A percentile compares a stretch with the other conserved stretches of the same genome.
phyloP scores from a whole-genome alignment of 2,888 invertebrate species.

The Noctua comes region DNA sequence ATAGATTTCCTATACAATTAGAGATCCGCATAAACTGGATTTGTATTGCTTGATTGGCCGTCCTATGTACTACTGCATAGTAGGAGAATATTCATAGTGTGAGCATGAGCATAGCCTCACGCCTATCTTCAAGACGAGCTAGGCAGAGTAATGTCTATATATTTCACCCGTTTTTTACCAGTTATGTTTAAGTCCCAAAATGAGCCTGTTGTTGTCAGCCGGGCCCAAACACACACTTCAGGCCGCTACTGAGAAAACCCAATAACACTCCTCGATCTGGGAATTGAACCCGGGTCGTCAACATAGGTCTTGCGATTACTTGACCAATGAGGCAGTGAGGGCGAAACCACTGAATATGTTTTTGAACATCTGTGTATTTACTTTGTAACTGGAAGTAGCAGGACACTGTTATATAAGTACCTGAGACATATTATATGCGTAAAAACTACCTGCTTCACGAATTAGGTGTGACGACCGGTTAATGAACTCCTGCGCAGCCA shows the following conservation, averaged over 20 bases:
- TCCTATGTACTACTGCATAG: background rate
- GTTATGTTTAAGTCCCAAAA: background rate
- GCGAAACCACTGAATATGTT: background rate
- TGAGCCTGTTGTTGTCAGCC: background rate
- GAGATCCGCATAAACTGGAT: too few species aligned
- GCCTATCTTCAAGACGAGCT: background rate
- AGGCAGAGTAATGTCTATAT: too few species aligned
- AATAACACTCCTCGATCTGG: background rate
- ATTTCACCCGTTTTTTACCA: too few species aligned
- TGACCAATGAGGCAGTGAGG: too few species aligned
- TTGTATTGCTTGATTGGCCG: too few species aligned
- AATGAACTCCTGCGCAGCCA: constrained; percentile 47
- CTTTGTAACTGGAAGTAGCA: background rate
- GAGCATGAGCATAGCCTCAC: background rate
- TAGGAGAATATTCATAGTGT: background rate
- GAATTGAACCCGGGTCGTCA: background rate
- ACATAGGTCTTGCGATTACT: too few species aligned
- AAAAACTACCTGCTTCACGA: constrained; percentile 37
- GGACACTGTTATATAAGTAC: background rate
- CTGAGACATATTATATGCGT: constrained; percentile 7
- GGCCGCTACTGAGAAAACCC: background rate
- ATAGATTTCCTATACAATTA: too few species aligned
- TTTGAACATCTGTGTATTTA: background rate
- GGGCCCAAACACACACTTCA: background rate
- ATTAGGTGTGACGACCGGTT: constrained; percentile 59